Conservation (phyloP, 2,113 vertebrate species). For the Acanthisitta chloris region DNA sequence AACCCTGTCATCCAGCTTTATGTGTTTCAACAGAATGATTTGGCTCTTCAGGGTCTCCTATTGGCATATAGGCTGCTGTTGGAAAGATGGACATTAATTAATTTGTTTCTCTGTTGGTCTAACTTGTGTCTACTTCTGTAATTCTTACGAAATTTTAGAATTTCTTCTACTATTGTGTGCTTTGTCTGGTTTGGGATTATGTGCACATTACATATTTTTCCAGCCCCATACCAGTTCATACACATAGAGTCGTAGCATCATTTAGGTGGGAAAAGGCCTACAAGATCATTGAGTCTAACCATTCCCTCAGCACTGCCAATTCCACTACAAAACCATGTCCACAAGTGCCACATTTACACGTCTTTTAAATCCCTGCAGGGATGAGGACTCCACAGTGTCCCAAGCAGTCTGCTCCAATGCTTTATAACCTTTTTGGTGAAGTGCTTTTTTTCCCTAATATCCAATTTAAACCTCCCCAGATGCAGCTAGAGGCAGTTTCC, state of each 20-base stretch:
- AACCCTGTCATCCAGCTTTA: background rate
- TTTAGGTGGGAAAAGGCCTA: background rate
- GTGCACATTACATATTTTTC: background rate
- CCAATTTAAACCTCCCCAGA: background rate
- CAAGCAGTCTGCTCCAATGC: background rate
- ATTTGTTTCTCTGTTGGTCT: background rate
- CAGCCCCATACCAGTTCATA: too few species aligned
- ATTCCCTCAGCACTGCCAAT: background rate
- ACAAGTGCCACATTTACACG: fast-evolving
- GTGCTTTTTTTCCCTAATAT: background rate
- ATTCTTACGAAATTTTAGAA: background rate
- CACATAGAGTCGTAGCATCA: background rate
- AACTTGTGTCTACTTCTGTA: background rate
- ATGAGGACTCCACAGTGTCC: background rate
- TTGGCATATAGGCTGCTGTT: background rate
- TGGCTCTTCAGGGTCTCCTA: background rate
- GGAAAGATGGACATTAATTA: background rate
- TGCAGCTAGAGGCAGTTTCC: background rate
- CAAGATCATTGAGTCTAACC: background rate
- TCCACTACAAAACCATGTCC: background rate
- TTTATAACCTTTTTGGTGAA: background rate
- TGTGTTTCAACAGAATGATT: background rate
- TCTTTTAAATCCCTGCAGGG: background rate
- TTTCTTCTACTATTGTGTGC: background rate
- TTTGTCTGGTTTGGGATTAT: background rate